These are phyloP conservation scores for Mustelus asterias DNA, from an alignment of 2,113 vertebrate species.

Conservation along the genomic window DNA sequence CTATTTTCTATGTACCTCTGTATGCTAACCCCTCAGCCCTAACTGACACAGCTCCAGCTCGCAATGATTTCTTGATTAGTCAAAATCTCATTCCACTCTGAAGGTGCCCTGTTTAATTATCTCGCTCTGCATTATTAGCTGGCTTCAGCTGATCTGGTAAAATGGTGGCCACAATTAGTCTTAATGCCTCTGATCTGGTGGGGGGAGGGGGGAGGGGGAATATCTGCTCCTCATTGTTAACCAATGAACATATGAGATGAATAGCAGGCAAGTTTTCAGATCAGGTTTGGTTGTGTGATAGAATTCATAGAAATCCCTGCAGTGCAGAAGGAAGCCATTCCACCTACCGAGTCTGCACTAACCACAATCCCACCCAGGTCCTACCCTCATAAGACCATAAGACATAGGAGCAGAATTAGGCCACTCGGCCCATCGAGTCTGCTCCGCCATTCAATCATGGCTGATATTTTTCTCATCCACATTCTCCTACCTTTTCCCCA, in stretches of 20 bases:
- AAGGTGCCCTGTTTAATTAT: background rate
- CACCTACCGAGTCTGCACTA: too few species aligned
- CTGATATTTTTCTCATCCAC: too few species aligned
- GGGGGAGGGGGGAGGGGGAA: too few species aligned
- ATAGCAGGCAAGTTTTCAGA: background rate
- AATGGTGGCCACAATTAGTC: background rate
- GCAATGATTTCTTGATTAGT: background rate
- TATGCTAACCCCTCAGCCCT: background rate
- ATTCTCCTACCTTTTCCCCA: too few species aligned
- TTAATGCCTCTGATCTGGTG: background rate
- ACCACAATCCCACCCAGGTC: too few species aligned
- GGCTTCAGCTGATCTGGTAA: background rate
- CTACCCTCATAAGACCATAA: too few species aligned
- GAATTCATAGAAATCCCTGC: too few species aligned
- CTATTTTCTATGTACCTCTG: background rate
- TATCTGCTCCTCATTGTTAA: background rate
- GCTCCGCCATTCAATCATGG: too few species aligned
- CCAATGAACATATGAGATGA: background rate
- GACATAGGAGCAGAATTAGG: too few species aligned
- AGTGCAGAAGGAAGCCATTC: too few species aligned
- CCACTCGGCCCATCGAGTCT: too few species aligned
- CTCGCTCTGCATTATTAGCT: background rate
- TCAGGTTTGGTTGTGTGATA: background rate
- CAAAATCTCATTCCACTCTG: background rate
- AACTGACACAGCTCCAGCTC: background rate